These are phyloP conservation scores for Zosterops hypoxanthus DNA, from an alignment of 2,113 vertebrate genomes.

Conservation along the genomic window DNA sequence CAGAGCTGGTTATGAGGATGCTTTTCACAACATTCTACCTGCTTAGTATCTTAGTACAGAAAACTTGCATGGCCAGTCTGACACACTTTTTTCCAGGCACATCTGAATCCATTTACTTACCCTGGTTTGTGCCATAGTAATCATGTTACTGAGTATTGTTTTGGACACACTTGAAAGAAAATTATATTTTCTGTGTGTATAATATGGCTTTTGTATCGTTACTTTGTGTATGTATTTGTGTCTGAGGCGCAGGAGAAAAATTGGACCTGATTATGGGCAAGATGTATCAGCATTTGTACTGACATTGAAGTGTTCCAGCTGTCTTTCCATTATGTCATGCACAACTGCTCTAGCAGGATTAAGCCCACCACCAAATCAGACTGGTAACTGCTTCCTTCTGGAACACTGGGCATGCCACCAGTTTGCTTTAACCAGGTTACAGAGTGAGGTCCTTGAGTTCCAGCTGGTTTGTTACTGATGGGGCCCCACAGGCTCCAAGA, in stretches of 20 bases:
- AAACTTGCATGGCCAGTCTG: not conserved
- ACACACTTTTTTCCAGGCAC: not conserved
- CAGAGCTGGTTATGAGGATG: not conserved
- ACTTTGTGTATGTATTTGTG: not conserved
- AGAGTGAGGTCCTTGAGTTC: not conserved
- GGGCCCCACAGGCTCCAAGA: rapidly evolving
- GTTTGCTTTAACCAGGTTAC: not conserved
- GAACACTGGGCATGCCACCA: not conserved
- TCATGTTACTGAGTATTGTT: not conserved
- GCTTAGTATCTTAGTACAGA: not conserved
- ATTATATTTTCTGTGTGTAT: not conserved
- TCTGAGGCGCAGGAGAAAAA: not conserved
- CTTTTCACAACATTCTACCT: not conserved
- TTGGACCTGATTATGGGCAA: not conserved
- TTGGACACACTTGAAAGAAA: not conserved
- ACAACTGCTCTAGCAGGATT: not conserved
- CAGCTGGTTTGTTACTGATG: rapidly evolving
- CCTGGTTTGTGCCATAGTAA: not conserved
- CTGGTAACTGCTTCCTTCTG: not conserved
- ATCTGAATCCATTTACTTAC: not conserved
- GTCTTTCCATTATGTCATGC: not conserved
- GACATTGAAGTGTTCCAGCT: not conserved
- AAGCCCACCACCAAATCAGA: not conserved
- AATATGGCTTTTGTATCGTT: not conserved
- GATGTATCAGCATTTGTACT: not conserved